Conservation (phyloP, 1,140 invertebrate species). For the Conus ventricosus region DNA sequence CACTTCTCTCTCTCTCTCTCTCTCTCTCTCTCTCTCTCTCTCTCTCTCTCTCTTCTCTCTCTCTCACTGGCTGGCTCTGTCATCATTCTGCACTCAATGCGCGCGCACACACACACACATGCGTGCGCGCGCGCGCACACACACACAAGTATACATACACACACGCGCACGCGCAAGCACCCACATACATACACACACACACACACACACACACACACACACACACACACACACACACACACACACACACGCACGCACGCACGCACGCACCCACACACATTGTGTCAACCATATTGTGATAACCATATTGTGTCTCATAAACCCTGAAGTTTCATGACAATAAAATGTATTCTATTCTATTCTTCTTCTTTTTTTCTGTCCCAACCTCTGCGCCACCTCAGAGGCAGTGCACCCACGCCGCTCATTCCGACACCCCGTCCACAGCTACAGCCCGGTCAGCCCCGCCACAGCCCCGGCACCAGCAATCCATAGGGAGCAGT, state of each 20-base stretch:
- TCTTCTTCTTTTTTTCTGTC: no score
- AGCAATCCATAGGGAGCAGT: no score
- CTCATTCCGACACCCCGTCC: no score
- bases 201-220: conserved; percentile 5
- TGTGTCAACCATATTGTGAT: no score
- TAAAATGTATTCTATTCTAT: no score
- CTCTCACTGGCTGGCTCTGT: not conserved
- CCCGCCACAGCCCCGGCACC: no score
- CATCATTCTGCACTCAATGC: not conserved
- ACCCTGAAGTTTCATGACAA: no score
- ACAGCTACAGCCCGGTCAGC: no score
- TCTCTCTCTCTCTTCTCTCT: conserved; percentile 13
- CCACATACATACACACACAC: not conserved
- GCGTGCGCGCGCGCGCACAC: not conserved
- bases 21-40: not conserved
- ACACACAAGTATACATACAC: not conserved
- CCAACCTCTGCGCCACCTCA: no score
- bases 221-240: not conserved
- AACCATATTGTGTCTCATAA: no score
- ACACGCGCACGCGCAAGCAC: not conserved
- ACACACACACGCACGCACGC: not conserved
- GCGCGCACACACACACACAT: not conserved
- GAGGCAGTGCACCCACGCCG: no score
- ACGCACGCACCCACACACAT: no score
- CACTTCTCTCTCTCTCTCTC: not conserved